Conservation (phyloP, 1,140 invertebrate species). For the Bombus confusus region DNA sequence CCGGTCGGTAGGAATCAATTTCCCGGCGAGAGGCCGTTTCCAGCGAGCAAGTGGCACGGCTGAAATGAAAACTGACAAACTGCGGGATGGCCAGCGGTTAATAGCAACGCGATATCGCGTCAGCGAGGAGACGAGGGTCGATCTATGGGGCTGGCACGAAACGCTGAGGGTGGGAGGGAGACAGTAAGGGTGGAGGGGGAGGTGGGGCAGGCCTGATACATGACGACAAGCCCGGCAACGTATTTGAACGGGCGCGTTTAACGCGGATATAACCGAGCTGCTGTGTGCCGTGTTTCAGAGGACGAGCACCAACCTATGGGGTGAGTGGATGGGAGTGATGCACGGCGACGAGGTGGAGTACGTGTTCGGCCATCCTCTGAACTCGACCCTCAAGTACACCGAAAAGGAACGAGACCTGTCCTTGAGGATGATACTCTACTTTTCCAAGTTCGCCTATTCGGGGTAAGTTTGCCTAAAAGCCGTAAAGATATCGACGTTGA, state of each 20-base stretch:
- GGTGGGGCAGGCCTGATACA: neutral
- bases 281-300: slow-evolving; percentile 85
- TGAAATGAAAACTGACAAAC: slow-evolving; percentile 36
- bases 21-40: neutral
- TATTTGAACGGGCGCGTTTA: slow-evolving; percentile 13
- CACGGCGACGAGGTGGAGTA: slow-evolving; percentile 98
- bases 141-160: slow-evolving; percentile 1
- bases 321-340: slow-evolving; percentile 98
- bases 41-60: neutral
- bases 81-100: slow-evolving; percentile 16
- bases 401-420: slow-evolving; percentile 92
- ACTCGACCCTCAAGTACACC: slow-evolving; percentile 91
- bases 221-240: neutral
- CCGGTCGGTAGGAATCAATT: slow-evolving; percentile 1
- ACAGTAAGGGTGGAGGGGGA: neutral
- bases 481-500: neutral
- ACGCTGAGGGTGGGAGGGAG: too few species aligned
- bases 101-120: slow-evolving; percentile 6
- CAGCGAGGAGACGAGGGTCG: neutral
- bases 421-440: slow-evolving; percentile 92
- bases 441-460: slow-evolving; percentile 92
- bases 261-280: neutral
- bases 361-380: slow-evolving; percentile 96
- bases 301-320: slow-evolving; percentile 94
- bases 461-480: slow-evolving; percentile 86